These are phyloP conservation scores for Resseliella maxima DNA, from an alignment of 2,888 invertebrate genomes.

Conservation along the genomic window DNA sequence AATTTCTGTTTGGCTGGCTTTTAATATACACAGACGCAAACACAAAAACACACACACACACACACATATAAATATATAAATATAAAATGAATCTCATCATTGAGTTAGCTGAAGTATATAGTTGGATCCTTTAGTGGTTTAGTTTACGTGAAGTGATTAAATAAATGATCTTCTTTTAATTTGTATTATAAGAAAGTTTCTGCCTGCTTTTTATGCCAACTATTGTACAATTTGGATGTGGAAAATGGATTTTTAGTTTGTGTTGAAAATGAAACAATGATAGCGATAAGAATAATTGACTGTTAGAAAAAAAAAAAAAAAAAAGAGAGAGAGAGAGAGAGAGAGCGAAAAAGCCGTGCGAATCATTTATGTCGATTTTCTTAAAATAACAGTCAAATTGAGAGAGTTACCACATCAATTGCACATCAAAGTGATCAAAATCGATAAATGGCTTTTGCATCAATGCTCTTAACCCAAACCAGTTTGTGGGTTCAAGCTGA, in stretches of 20 bases:
- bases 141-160: slow-evolving; percentile 7
- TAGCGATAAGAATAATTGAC: not conserved
- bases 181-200: not conserved
- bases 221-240: not conserved
- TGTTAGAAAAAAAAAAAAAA: not conserved
- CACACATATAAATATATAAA: not conserved
- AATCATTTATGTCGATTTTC: not conserved
- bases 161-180: slow-evolving; percentile 10
- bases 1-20: not conserved
- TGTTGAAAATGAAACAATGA: not conserved
- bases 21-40: not conserved
- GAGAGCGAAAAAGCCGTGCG: too few species aligned
- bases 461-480: not conserved
- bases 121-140: not conserved
- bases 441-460: not conserved
- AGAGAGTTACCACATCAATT: not conserved
- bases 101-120: not conserved
- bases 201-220: not conserved
- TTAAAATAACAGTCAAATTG: not conserved
- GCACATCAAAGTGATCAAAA: not conserved
- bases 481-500: not conserved
- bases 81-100: not conserved
- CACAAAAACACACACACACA: not conserved
- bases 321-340: not conserved
- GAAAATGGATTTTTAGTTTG: not conserved